Percentiles rank a stretch among this genome's conserved stretches.
phyloP scores from a whole-genome alignment of 2,888 invertebrate species.

The Mythimna albipuncta region DNA sequence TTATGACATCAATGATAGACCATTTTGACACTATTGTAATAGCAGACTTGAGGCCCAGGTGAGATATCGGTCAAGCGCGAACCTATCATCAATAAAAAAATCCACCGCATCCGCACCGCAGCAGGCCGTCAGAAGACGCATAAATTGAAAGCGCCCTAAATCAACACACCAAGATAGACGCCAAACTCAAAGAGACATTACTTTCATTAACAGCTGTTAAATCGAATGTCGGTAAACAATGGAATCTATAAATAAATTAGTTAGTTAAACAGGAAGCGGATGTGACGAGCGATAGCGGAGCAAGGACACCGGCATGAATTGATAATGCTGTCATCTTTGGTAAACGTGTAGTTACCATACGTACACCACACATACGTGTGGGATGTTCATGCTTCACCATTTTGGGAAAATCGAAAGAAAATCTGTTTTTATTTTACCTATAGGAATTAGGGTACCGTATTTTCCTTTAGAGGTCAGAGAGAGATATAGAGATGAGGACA shows the following conservation, averaged over 20 bases:
- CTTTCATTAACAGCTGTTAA: conserved; percentile 11
- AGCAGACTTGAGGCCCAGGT: too few relatives aligned
- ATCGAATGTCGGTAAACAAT: conserved; percentile 56
- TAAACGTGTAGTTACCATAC: neutral
- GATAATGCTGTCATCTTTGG: conserved; percentile 47
- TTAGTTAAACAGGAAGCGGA: conserved; percentile 71
- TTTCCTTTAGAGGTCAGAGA: too few relatives aligned
- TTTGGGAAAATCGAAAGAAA: neutral
- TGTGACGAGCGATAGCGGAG: conserved; percentile 61
- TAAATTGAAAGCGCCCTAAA: neutral
- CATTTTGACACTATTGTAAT: too few relatives aligned
- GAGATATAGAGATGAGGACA: too few relatives aligned
- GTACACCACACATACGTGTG: neutral
- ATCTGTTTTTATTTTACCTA: too few relatives aligned
- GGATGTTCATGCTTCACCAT: neutral
- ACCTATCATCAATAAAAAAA: too few relatives aligned
- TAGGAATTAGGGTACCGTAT: too few relatives aligned
- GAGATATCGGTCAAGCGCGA: too few relatives aligned
- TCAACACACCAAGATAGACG: neutral
- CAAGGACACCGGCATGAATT: conserved; percentile 64
- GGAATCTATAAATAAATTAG: conserved; percentile 62
- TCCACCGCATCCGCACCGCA: too few relatives aligned
- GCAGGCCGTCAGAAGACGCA: too few relatives aligned
- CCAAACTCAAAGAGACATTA: conserved; percentile 14
- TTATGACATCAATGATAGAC: too few relatives aligned